phyloP scores from a whole-genome alignment of 1,140 invertebrate genomes.

The Micrasema longulum region DNA sequence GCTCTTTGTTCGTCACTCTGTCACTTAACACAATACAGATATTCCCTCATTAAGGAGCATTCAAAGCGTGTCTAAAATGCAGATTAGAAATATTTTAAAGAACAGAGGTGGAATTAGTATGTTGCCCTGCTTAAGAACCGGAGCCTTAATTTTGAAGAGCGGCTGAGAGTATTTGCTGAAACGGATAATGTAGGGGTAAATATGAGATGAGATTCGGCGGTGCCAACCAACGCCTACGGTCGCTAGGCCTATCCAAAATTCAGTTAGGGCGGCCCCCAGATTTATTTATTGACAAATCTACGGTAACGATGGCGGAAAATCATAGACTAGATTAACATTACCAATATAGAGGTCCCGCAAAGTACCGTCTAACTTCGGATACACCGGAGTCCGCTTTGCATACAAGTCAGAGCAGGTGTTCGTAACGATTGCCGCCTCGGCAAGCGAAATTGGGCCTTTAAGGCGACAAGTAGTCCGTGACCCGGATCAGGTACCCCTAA shows the following conservation, averaged over 20 bases:
- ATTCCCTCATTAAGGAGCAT: background rate
- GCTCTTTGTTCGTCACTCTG: no score
- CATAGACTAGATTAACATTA: slow-evolving; percentile 36
- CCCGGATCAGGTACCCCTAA: slow-evolving; percentile 14
- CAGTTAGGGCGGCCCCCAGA: slow-evolving; percentile 10
- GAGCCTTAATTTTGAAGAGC: background rate
- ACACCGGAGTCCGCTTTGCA: slow-evolving; percentile 30
- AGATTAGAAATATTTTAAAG: no score
- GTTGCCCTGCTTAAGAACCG: no score
- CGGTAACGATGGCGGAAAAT: slow-evolving; percentile 29
- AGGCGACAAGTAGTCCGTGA: slow-evolving; percentile 28
- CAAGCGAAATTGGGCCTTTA: slow-evolving; percentile 18
- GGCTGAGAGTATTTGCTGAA: background rate
- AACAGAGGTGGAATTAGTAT: background rate
- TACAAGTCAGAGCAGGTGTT: slow-evolving; percentile 28
- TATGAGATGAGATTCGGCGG: background rate
- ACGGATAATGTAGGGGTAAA: background rate
- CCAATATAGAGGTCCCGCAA: slow-evolving; percentile 23
- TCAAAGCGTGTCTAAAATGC: no score
- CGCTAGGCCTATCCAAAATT: slow-evolving; percentile 4
- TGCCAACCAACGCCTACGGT: background rate
- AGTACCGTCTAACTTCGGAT: slow-evolving; percentile 17
- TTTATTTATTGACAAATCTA: slow-evolving; percentile 35
- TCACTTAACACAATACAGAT: background rate
- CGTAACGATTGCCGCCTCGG: slow-evolving; percentile 17